Percentiles rank a stretch among this genome's conserved stretches.
Evolutionary conservation across 2,113 vertebrate species (phyloP).

Genomic region (Calyptommatus sinebrachiatus): DNA sequence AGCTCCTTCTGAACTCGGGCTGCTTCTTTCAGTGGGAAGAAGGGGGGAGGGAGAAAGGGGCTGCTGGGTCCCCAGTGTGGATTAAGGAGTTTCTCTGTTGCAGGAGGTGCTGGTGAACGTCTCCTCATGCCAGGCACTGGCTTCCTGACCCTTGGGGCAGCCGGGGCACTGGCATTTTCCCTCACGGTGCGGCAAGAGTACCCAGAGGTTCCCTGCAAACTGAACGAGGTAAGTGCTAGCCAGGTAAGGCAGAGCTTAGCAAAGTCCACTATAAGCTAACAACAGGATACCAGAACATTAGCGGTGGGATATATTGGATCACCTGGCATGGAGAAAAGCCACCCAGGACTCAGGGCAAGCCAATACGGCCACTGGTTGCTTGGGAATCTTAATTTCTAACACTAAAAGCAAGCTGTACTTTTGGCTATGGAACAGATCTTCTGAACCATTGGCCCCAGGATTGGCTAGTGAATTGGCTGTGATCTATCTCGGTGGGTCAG

Average conservation of each 20-base stretch:
- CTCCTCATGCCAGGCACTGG: conserved; percentile 83
- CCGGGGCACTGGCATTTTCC: conserved; percentile 78
- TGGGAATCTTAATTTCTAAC: not conserved
- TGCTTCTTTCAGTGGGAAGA: no score
- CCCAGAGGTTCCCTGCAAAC: conserved; percentile 76
- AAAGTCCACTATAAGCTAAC: no score
- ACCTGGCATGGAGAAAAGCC: no score
- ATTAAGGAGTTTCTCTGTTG: not conserved
- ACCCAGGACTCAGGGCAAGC: no score
- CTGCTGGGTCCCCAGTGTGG: not conserved
- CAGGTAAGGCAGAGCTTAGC: no score
- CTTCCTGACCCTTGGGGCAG: conserved; percentile 82
- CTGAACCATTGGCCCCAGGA: not conserved
- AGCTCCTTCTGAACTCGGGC: no score
- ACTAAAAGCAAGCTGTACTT: not conserved
- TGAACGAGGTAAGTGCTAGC: conserved; percentile 76
- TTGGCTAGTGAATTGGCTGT: no score
- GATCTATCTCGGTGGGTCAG: no score
- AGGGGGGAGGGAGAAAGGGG: no score
- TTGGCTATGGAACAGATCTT: not conserved
- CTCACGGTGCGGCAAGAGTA: conserved; percentile 80
- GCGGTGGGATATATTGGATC: no score
- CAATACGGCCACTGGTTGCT: no score
- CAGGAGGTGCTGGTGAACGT: conserved; percentile 81
- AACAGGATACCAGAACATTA: no score